Conservation (phyloP, 2,888 invertebrate genomes). For the Nomada ferruginata region DNA sequence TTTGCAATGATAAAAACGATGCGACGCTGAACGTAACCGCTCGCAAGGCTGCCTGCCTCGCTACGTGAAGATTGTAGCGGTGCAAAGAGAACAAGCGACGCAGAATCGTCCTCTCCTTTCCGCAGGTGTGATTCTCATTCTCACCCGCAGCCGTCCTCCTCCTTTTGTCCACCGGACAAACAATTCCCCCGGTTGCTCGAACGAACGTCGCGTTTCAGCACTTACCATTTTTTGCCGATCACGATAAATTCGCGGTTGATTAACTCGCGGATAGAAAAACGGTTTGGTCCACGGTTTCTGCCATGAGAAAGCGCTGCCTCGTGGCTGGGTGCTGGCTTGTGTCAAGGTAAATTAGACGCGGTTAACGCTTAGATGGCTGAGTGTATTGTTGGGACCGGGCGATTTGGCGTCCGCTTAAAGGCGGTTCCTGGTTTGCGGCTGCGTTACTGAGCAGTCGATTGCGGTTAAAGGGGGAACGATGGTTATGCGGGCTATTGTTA, state of each 20-base stretch:
- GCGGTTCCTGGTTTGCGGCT: background rate
- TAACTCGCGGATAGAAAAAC: background rate
- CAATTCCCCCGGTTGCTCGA: background rate
- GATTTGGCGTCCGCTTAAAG: background rate
- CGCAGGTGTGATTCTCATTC: conserved; percentile 6
- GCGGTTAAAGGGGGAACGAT: background rate
- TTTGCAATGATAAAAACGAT: conserved; percentile 53
- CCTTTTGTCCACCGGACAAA: conserved; percentile 8
- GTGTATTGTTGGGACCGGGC: background rate
- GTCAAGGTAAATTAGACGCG: conserved; percentile 1
- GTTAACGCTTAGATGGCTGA: background rate
- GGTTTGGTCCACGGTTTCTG: background rate
- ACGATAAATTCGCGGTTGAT: conserved; percentile 20
- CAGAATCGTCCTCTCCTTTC: background rate
- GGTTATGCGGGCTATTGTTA: background rate
- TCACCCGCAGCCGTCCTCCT: background rate
- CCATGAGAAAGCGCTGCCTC: background rate
- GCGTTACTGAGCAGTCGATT: background rate
- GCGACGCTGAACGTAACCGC: conserved; percentile 14
- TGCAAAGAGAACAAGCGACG: background rate
- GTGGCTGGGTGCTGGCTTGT: background rate
- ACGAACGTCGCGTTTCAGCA: conserved; percentile 11
- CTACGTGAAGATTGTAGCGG: conserved; percentile 23
- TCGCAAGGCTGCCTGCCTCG: conserved; percentile 10
- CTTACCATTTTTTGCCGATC: conserved; percentile 1